Evolutionary conservation across 1,140 invertebrate genomes (phyloP), one percentile per base, ranked within the genome.

Genomic region (Acromyrmex charruanus): DNA sequence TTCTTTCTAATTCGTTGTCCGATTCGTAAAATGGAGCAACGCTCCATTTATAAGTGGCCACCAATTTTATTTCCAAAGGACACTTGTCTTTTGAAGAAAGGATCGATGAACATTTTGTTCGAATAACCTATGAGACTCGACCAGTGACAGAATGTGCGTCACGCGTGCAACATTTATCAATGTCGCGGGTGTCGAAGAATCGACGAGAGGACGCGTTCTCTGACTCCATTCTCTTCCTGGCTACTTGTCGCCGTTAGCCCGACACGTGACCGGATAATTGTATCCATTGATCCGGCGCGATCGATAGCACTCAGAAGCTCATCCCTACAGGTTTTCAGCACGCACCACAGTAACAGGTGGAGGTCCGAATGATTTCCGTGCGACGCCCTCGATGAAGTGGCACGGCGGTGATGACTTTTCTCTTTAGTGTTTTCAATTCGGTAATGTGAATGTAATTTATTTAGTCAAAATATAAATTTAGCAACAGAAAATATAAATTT

Each of bases 251-350:
- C 63, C 59, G 84, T 77, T 82, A 55, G 53, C 28, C 69, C 80
- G 91, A 90, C 93, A 93, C 93, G 93, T 93, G 93, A 84, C 93
- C 86, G 77, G 91, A 92, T 90, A 92, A 93, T 94, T 91, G 93
- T 93, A 90, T 79, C 87, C 85, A 90, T 92, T 94, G 90, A 92
- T 86, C 75, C 77, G 75, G 61, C 39, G n/a, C 71, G 86, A 86
- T 85, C 86, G 86, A 87, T 87, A 87, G 65, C 53, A 53, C 81
- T 81, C 21, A 25, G 53, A 82, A 35, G 25, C 55, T 86, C 74
- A 85, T 88, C 74, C 66, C 69, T 63, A 65, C 88, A 90, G 85
- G 75, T 90, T 86, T 55, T 49, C 77, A 71, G 58, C 39, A 80
- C 49, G 51, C 61, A 80, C 25, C 75, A 69, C 35, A 6, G 82